Evolutionary conservation across 2,113 vertebrate genomes (phyloP), one percentile per base, ranked within the genome.

Genomic region (Xenopus laevis): DNA sequence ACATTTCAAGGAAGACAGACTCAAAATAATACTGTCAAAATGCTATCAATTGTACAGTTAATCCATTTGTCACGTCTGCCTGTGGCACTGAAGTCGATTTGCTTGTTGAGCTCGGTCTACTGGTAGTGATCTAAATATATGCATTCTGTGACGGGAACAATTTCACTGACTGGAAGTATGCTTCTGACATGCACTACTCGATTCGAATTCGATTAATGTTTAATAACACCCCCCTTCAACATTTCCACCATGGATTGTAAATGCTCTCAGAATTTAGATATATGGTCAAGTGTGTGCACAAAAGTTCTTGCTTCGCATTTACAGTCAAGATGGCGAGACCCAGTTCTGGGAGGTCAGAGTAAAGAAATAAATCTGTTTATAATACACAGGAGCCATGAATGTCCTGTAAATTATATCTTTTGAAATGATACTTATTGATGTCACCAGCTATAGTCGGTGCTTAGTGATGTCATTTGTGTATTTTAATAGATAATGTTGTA

Each of bases 1-100:
- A 30, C 65, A 75, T 61, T 68, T 68, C 46, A 61, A 53, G 57
- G 57, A 75, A 68, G 45, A 52, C 44, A 50, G 57, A 68, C 61
- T 61, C 15, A 50, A 50, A 50, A 7, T 50, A 50, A 50, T 50
- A 13, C 2, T 40, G 8, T 40, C 53, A 60, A 57, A 75, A 75
- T 62, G 57, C 58, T 60, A 68, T 27, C 23, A 27, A 27, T 68
- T 68, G 46, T 30, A 16, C 12, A 45, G 23, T 30, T 61, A 11
- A 53, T 64, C 12, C 65, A 60, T 74, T 74, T 67, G 72, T 74
- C 64, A 74, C 65, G 55, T 74, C 55, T 65, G 21, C 40, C 52
- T 74, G 64, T 45, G 46, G 60, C 15, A 20, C 53, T 17, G 12
- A 30, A 53, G n/a, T 10, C 7, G 9, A 53, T 68, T 50, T 68